Evolutionary conservation across 2,888 invertebrate species (phyloP).

Genomic region (Apotomis turbidana): DNA sequence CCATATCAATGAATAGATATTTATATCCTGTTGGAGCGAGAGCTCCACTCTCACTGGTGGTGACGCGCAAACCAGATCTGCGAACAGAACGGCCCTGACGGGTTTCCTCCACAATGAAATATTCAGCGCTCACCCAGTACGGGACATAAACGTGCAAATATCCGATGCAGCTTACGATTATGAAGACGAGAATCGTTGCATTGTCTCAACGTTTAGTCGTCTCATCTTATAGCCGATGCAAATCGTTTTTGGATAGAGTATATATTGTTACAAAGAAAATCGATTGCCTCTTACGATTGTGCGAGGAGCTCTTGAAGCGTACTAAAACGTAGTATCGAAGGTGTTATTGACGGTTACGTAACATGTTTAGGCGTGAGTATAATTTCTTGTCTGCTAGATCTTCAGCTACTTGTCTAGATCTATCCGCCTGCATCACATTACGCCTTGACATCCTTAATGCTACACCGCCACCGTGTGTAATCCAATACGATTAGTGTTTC

Average conservation of each 20-base stretch:
- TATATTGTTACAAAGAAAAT: background rate
- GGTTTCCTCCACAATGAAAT: conserved; percentile 31
- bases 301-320: too few species aligned
- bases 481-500: conserved; percentile 68
- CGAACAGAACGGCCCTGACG: conserved; percentile 36
- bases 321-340: too few species aligned
- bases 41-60: conserved; percentile 37
- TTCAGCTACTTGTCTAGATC: conserved; percentile 31
- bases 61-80: conserved; percentile 37
- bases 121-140: conserved; percentile 11
- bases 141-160: conserved; percentile 31
- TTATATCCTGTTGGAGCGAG: conserved; percentile 48
- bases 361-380: conserved; percentile 2
- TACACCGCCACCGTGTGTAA: conserved; percentile 57
- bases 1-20: conserved; percentile 56
- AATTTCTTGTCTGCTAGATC: conserved; percentile 19
- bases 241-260: background rate
- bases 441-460: conserved; percentile 68
- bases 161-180: conserved; percentile 10
- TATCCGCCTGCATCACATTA: conserved; percentile 57
- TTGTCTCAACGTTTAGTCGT: conserved; percentile 15
- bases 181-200: conserved; percentile 13
- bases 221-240: background rate
- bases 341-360: conserved; percentile 4
- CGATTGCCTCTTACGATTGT: background rate